Evolutionary conservation across 2,888 invertebrate species (phyloP).

Genomic region (Tenodera sinensis): DNA sequence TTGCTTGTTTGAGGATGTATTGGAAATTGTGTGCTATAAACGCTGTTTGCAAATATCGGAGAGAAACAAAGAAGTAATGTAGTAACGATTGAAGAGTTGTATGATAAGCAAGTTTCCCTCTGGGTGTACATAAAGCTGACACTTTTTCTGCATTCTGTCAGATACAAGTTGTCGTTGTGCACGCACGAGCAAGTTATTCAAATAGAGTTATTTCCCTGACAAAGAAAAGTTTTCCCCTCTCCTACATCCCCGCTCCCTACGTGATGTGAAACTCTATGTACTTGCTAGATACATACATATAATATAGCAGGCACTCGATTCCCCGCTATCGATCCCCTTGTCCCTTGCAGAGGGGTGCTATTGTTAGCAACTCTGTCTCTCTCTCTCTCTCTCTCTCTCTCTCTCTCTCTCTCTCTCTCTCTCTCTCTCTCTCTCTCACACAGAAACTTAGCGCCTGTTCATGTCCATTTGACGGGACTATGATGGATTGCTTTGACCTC

Average conservation of each 20-base stretch:
- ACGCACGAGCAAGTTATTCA: neutral
- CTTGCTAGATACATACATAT: neutral
- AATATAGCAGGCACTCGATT: slow-evolving; percentile 7
- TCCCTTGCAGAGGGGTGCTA: neutral
- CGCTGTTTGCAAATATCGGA: neutral
- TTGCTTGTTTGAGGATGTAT: no score
- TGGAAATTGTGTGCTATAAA: no score
- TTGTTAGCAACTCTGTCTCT: neutral
- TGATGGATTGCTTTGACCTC: slow-evolving; percentile 16
- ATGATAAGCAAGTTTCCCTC: neutral
- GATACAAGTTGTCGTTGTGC: neutral
- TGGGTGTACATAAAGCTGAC: neutral
- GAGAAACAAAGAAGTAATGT: neutral
- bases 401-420: neutral
- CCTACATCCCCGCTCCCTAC: neutral
- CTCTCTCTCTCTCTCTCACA: neutral
- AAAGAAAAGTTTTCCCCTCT: neutral
- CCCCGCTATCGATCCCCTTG: neutral
- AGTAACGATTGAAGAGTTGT: neutral
- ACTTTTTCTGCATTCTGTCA: neutral
- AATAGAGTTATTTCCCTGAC: neutral
- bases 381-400: neutral
- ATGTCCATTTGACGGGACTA: slow-evolving; percentile 8
- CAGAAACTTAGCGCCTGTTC: neutral
- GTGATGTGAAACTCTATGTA: slow-evolving; percentile 8